Conservation (phyloP, 2,797 vertebrate species). For the Sebastes cheni region DNA sequence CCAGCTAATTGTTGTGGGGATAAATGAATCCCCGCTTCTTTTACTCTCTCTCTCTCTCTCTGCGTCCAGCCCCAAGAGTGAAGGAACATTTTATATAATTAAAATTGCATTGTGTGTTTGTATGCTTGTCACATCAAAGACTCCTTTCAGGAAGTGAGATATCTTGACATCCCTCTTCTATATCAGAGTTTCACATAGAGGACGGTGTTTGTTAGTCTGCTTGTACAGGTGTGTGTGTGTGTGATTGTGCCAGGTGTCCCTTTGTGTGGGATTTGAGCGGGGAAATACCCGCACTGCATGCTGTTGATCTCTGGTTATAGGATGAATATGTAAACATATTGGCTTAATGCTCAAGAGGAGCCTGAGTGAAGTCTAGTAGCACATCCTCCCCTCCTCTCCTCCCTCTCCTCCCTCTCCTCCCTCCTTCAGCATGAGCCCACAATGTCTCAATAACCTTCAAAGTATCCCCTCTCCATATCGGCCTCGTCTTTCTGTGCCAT, state of each 20-base stretch:
- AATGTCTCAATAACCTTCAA: constrained; percentile 66
- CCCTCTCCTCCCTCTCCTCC: background rate
- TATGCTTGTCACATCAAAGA: background rate
- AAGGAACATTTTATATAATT: constrained; percentile 16
- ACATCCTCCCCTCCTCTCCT: background rate
- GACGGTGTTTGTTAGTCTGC: background rate
- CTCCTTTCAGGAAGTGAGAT: background rate
- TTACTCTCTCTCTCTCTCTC: background rate
- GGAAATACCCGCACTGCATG: background rate
- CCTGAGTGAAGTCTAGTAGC: constrained; percentile 10
- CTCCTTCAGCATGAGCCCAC: constrained; percentile 15
- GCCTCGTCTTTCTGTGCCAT: constrained; percentile 24
- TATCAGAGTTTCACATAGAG: background rate
- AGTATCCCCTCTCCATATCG: constrained; percentile 34
- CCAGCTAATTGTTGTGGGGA: constrained; percentile 34
- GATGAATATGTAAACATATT: constrained; percentile 48
- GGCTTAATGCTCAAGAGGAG: constrained; percentile 20
- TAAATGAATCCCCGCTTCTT: constrained; percentile 21
- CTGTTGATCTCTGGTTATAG: constrained; percentile 41
- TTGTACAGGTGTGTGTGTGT: background rate
- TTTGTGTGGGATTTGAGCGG: constrained; percentile 24
- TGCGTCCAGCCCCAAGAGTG: background rate
- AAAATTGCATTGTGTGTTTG: background rate
- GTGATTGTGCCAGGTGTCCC: background rate
- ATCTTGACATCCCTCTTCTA: background rate